phyloP scores from a whole-genome alignment of 2,888 invertebrate species.

The Coleophora flavipennella region DNA sequence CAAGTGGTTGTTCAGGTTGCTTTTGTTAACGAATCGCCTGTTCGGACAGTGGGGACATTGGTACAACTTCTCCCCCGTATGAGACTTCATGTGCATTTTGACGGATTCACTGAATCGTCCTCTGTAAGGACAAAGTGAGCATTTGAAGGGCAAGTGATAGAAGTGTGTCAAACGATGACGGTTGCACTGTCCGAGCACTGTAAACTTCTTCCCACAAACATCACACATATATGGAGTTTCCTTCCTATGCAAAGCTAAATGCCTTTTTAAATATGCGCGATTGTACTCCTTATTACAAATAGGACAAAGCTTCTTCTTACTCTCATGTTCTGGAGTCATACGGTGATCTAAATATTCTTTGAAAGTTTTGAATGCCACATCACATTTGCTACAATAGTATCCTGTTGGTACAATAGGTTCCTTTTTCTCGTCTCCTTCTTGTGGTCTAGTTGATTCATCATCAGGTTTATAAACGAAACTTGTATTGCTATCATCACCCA shows the following conservation, averaged over 20 bases:
- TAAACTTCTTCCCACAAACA: slow-evolving; percentile 54
- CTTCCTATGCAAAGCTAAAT: slow-evolving; percentile 36
- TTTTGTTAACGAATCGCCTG: slow-evolving; percentile 52
- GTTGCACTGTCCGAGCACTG: slow-evolving; percentile 36
- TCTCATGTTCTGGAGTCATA: slow-evolving; percentile 45
- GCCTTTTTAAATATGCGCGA: slow-evolving; percentile 41
- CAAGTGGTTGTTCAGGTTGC: slow-evolving; percentile 55
- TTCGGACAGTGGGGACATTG: slow-evolving; percentile 50
- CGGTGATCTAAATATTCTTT: slow-evolving; percentile 43
- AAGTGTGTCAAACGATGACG: slow-evolving; percentile 54
- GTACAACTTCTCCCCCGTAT: slow-evolving; percentile 58
- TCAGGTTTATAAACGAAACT: slow-evolving; percentile 3
- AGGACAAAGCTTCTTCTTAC: slow-evolving; percentile 35
- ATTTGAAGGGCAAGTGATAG: slow-evolving; percentile 25
- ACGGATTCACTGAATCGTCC: slow-evolving; percentile 51
- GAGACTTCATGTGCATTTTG: slow-evolving; percentile 58
- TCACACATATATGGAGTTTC: slow-evolving; percentile 46
- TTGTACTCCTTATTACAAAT: slow-evolving; percentile 47
- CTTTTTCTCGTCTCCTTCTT: no score
- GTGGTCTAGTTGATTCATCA: slow-evolving; percentile 8
- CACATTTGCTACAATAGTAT: slow-evolving; percentile 40
- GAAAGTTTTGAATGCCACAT: slow-evolving; percentile 36
- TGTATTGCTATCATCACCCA: slow-evolving; percentile 8
- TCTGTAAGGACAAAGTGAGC: slow-evolving; percentile 50
- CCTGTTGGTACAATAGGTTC: slow-evolving; percentile 6